Conservation (phyloP, 2,888 invertebrate genomes). For the Elysia crispata region DNA sequence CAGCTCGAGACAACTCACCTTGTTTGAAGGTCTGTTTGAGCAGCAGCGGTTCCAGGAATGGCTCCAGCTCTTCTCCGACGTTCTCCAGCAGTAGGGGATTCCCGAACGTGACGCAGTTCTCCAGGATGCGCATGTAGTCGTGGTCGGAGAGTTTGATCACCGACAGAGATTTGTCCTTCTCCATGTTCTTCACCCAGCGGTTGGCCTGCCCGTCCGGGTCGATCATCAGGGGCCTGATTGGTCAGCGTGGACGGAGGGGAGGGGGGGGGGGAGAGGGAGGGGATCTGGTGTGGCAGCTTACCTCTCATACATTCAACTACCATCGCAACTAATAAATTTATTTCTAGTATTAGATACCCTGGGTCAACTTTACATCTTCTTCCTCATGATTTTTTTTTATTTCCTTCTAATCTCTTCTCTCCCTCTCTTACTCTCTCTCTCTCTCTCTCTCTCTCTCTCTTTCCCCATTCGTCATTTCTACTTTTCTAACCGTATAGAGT, state of each 20-base stretch:
- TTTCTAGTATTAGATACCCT: no score
- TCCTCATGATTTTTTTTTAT: no score
- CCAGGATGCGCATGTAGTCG: conserved; percentile 87
- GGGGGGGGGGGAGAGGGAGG: no score
- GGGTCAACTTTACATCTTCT: no score
- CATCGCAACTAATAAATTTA: no score
- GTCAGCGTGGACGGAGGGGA: neutral
- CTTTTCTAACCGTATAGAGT: no score
- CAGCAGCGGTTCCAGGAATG: conserved; percentile 91
- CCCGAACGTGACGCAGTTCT: conserved; percentile 90
- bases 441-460: no score
- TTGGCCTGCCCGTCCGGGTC: conserved; percentile 96
- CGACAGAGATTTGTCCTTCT: conserved; percentile 84
- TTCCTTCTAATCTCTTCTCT: no score
- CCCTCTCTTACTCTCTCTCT: no score
- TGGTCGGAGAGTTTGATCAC: conserved; percentile 86
- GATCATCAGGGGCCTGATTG: conserved; percentile 90
- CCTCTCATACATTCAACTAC: no score
- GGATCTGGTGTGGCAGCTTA: no score
- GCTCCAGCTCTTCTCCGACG: conserved; percentile 93
- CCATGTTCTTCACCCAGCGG: conserved; percentile 91
- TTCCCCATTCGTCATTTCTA: no score
- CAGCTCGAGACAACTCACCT: conserved; percentile 78
- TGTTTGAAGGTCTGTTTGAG: conserved; percentile 93
- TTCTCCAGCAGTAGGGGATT: conserved; percentile 92